phyloP scores from a whole-genome alignment of 2,113 vertebrate genomes.

The Neodon shergylaensis region DNA sequence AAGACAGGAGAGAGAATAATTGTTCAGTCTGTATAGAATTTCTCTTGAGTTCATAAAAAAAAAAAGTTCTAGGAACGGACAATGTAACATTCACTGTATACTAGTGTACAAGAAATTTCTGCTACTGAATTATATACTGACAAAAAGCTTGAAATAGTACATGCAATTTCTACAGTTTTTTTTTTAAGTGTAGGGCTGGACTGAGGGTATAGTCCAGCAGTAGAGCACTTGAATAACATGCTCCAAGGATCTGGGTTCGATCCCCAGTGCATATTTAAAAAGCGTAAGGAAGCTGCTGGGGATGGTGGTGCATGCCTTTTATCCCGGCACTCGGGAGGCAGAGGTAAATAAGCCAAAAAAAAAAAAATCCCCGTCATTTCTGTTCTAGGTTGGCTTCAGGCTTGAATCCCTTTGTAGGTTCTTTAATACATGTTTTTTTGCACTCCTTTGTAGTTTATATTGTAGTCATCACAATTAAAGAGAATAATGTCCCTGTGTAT shows the following conservation, averaged over 20 bases:
- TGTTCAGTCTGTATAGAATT: not conserved
- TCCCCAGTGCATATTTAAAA: not conserved
- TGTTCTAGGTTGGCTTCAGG: constrained; percentile 72
- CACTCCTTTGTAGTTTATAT: not conserved
- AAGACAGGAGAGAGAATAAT: not conserved
- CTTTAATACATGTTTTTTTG: not conserved
- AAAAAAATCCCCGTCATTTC: constrained; percentile 14
- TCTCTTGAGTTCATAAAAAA: constrained; percentile 29
- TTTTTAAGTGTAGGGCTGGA: not conserved
- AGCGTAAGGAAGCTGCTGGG: not conserved
- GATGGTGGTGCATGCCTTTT: not conserved
- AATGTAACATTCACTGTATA: not conserved
- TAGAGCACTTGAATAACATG: not conserved
- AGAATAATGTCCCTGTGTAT: constrained; percentile 7
- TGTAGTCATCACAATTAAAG: not conserved
- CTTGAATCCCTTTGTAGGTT: constrained; percentile 56
- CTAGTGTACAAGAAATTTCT: not conserved
- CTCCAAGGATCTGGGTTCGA: not conserved
- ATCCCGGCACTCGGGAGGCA: not conserved
- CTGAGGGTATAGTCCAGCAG: not conserved
- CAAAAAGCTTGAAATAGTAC: constrained; percentile 34
- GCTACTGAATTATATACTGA: not conserved
- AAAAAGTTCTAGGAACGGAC: constrained; percentile 18
- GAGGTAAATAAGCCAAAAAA: not conserved
- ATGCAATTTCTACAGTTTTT: not conserved